These are phyloP conservation scores for Mareca strepera DNA, from an alignment of 2,797 vertebrate genomes.

Conservation along the genomic window DNA sequence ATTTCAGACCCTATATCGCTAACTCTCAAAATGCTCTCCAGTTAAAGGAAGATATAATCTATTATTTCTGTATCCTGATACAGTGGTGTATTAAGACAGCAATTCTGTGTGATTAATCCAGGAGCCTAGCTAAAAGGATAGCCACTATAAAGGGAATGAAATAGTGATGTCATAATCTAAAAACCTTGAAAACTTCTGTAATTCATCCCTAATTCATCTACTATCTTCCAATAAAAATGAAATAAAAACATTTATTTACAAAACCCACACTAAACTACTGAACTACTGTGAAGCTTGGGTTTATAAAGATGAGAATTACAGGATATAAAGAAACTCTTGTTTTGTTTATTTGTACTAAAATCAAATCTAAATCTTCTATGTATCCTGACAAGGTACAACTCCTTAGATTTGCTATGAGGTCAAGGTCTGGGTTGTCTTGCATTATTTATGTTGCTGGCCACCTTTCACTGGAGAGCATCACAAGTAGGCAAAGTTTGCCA, in stretches of 20 bases:
- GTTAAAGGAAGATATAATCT: background rate
- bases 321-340: background rate
- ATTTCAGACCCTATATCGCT: background rate
- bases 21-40: background rate
- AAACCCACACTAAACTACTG: background rate
- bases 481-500: conserved; percentile 22
- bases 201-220: background rate
- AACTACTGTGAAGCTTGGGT: background rate
- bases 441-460: conserved; percentile 14
- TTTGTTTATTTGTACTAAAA: background rate
- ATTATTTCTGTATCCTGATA: background rate
- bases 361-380: background rate
- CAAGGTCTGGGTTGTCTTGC: background rate
- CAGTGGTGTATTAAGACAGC: background rate
- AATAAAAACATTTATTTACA: background rate
- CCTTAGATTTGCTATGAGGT: background rate
- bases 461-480: conserved; percentile 1
- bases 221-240: background rate
- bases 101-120: background rate
- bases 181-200: background rate
- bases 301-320: background rate
- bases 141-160: background rate
- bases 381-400: conserved; percentile 1
- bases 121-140: background rate
- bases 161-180: background rate